A percentile compares a stretch with the other conserved stretches of the same genome.
phyloP scores from a whole-genome alignment of 2,797 vertebrate species.

The Lycodopsis pacificus region DNA sequence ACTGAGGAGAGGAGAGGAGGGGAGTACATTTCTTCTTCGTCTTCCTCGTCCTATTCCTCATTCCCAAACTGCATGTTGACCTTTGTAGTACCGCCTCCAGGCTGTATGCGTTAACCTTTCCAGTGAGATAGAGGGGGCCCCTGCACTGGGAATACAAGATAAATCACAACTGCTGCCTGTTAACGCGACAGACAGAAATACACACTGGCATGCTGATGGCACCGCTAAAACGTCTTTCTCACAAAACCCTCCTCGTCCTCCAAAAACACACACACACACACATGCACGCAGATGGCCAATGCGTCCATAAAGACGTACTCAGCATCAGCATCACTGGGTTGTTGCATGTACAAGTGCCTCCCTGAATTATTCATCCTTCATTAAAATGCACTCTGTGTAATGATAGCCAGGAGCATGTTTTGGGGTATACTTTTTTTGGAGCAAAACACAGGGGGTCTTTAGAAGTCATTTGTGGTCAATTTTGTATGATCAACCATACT shows the following conservation, averaged over 20 bases:
- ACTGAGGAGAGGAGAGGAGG: slow-evolving; percentile 10
- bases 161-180: slow-evolving; percentile 72
- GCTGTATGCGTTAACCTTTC: slow-evolving; percentile 83
- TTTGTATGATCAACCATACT: slow-evolving; percentile 78
- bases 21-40: slow-evolving; percentile 43
- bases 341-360: slow-evolving; percentile 57
- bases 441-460: slow-evolving; percentile 78
- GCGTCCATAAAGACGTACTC: slow-evolving; percentile 51
- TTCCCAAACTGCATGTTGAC: slow-evolving; percentile 78
- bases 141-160: slow-evolving; percentile 76
- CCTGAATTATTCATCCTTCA: slow-evolving; percentile 78
- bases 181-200: slow-evolving; percentile 60
- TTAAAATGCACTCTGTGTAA: slow-evolving; percentile 74
- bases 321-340: slow-evolving; percentile 40
- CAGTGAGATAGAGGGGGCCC: slow-evolving; percentile 69
- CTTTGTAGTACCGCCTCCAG: slow-evolving; percentile 78
- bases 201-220: slow-evolving; percentile 36
- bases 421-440: slow-evolving; percentile 46
- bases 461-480: slow-evolving; percentile 79
- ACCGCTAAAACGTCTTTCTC: slow-evolving; percentile 29
- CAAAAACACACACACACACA: background rate
- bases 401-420: slow-evolving; percentile 71
- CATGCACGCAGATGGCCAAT: slow-evolving; percentile 25
- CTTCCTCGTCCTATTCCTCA: slow-evolving; percentile 63
- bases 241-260: slow-evolving; percentile 20